Evolutionary conservation across 1,140 invertebrate species (phyloP).

Genomic region (Palaemon carinicauda): DNA sequence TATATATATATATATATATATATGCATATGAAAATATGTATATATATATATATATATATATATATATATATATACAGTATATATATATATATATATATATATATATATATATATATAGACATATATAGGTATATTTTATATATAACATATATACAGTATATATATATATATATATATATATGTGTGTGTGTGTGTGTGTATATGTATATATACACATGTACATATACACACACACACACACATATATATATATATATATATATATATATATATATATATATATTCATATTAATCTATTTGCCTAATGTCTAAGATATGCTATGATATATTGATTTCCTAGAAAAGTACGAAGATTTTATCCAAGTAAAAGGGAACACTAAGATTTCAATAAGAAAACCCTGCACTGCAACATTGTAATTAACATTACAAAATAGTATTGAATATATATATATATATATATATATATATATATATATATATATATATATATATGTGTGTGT

Average conservation of each 20-base stretch:
- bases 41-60: background rate
- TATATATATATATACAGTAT: background rate
- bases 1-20: background rate
- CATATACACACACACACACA: background rate
- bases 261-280: too few species aligned
- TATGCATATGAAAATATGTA: too few species aligned
- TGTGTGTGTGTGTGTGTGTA: background rate
- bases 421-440: too few species aligned
- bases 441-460: background rate
- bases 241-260: background rate
- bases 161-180: background rate
- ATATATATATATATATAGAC: background rate
- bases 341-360: too few species aligned
- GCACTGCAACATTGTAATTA: background rate
- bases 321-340: too few species aligned
- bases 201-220: background rate
- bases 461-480: background rate
- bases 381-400: too few species aligned
- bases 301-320: too few species aligned
- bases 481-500: background rate
- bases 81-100: background rate
- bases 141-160: too few species aligned
- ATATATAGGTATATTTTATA: background rate
- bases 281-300: too few species aligned
- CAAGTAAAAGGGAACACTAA: too few species aligned